Base-by-base conservation (phyloP, 2,113 vertebrate genomes). In the Daboia siamensis region DNA sequence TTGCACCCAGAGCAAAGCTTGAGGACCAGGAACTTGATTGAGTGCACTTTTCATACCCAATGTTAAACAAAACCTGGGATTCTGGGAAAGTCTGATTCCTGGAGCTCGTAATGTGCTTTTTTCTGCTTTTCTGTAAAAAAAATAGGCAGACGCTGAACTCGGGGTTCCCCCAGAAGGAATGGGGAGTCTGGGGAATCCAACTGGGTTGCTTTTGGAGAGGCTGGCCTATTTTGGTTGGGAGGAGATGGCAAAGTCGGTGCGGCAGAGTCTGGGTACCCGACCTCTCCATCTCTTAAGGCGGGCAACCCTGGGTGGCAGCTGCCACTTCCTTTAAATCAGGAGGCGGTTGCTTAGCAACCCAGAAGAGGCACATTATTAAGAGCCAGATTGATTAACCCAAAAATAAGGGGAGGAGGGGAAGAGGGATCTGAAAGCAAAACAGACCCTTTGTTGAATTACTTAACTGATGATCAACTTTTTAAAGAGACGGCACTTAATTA, bases 401-500 rank as follows among this genome's bases (percentile, higher is more conserved):
- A 80, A 80, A 80, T 80, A 80, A 80, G 17, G 33, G 6, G 69
- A 8, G n/a, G 33, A 6, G 64, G 33, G n/a, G 9, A n/a, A 69
- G 13, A 29, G 74, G 44, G 74, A 23, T 96, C 96, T 96, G 96
- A 97, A 97, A 97, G 96, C 95, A 97, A 97, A 97, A 96, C 95
- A 96, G 96, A 96, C 96, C 97, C 97, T 97, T 97, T 97, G 97
- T 97, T 97, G 97, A 97, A 98, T 97, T 97, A 98, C 97, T 96
- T 98, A 98, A 98, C 97, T 98, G 98, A 97, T 97, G 97, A 98
- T 97, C 97, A 98, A 98, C 97, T 98, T 97, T 96, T 98, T 97
- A 97, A 97, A 98, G 98, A 98, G 98, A 97, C 98, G 97, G 97
- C 97, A 97, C 97, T 98, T 98, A 97, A 98, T 98, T 97, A 95